These are phyloP conservation scores for Cosmorhoe ocellata DNA, from an alignment of 2,888 invertebrate species.

Conservation along the genomic window DNA sequence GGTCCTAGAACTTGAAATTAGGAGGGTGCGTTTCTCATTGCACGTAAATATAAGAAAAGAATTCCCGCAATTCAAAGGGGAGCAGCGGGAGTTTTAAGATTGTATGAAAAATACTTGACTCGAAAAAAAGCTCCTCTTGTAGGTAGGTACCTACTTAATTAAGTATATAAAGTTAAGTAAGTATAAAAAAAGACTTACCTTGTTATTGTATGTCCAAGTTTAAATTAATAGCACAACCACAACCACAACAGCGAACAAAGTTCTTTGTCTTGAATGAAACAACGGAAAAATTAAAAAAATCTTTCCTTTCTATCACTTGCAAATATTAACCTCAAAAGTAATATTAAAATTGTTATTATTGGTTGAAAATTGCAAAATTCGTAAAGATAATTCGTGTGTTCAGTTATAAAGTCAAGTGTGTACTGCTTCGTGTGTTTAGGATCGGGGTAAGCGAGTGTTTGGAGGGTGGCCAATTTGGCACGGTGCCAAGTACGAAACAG, in stretches of 20 bases:
- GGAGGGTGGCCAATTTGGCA: conserved; percentile 74
- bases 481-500: conserved; percentile 81
- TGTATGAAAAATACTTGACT: too few species aligned
- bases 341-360: conserved; percentile 17
- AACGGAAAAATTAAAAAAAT: too few species aligned
- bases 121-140: too few species aligned
- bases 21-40: too few species aligned
- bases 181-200: conserved; percentile 36
- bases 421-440: conserved; percentile 54
- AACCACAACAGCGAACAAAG: conserved; percentile 35
- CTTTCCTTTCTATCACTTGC: too few species aligned
- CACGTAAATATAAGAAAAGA: too few species aligned
- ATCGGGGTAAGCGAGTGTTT: conserved; percentile 45
- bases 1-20: too few species aligned
- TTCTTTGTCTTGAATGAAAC: conserved; percentile 34
- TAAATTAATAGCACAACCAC: conserved; percentile 22
- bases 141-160: too few species aligned
- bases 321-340: conserved; percentile 35
- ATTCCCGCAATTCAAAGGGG: too few species aligned
- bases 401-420: conserved; percentile 51
- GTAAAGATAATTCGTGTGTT: conserved; percentile 47
- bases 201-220: conserved; percentile 38
- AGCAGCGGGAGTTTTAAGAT: too few species aligned
- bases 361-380: conserved; percentile 14
- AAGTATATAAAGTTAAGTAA: neutral